A percentile compares a stretch with the other conserved stretches of the same genome.
Evolutionary conservation across 2,888 invertebrate species (phyloP).

Genomic region (Spilarctia lutea): DNA sequence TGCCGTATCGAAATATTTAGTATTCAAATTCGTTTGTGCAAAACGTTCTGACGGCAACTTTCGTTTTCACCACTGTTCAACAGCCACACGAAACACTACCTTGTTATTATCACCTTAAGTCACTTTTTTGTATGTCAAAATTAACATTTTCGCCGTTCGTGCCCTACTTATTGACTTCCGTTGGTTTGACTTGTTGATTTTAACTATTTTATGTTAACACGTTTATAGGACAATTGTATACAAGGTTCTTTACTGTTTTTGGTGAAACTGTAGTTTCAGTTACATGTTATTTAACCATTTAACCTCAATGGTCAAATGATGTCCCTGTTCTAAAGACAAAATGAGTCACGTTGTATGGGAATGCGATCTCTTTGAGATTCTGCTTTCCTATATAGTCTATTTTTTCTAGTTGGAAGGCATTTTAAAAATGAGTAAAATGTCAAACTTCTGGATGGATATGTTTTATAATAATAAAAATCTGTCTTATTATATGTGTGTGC

Average conservation of each 20-base stretch:
- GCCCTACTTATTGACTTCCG: slow-evolving; percentile 80
- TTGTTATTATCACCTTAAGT: slow-evolving; percentile 49
- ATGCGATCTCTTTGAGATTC: neutral
- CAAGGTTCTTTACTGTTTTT: slow-evolving; percentile 32
- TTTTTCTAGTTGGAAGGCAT: neutral
- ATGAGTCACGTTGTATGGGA: neutral
- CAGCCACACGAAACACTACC: slow-evolving; percentile 52
- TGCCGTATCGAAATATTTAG: slow-evolving; percentile 63
- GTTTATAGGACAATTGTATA: slow-evolving; percentile 62
- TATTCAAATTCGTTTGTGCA: slow-evolving; percentile 84
- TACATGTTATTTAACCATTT: neutral
- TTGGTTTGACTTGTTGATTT: slow-evolving; percentile 76
- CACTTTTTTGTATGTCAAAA: slow-evolving; percentile 48
- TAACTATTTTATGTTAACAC: slow-evolving; percentile 72
- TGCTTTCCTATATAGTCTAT: neutral
- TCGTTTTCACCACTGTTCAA: slow-evolving; percentile 74
- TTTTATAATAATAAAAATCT: too few relatives aligned
- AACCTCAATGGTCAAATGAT: neutral
- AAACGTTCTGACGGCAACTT: slow-evolving; percentile 76
- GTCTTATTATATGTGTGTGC: too few relatives aligned
- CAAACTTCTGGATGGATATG: too few relatives aligned
- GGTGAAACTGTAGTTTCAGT: slow-evolving; percentile 29
- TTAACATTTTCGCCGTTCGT: slow-evolving; percentile 78
- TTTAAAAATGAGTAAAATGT: too few relatives aligned
- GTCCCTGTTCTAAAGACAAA: neutral